Evolutionary conservation across 2,113 vertebrate genomes (phyloP).

Genomic region (Cryptotis parvus): DNA sequence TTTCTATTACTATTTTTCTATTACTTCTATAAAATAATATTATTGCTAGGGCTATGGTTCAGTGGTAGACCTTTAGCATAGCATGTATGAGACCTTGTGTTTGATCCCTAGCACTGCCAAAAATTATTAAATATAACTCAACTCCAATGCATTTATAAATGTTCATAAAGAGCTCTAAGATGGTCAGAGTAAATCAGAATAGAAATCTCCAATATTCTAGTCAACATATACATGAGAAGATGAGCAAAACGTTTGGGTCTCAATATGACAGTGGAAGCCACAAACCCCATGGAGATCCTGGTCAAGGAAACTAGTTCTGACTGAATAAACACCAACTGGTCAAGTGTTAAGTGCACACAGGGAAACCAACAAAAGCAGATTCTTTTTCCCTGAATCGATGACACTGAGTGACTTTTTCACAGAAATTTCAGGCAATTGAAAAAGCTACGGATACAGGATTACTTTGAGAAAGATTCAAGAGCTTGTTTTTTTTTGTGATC

Average conservation of each 20-base stretch:
- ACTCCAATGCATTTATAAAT: conserved; percentile 36
- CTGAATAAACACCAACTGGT: background rate
- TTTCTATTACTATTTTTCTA: background rate
- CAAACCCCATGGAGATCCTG: background rate
- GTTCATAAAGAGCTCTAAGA: conserved; percentile 60
- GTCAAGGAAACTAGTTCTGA: background rate
- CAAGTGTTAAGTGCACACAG: background rate
- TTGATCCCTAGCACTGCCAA: too few species aligned
- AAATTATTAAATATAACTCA: too few species aligned
- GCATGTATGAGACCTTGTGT: too few species aligned
- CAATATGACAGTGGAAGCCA: conserved; percentile 19
- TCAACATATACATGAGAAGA: too few species aligned
- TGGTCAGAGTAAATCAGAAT: conserved; percentile 6
- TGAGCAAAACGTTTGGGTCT: too few species aligned
- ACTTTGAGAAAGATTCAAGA: conserved; percentile 55
- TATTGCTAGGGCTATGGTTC: too few species aligned
- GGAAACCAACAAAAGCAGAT: background rate
- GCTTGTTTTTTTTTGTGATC: conserved; percentile 38
- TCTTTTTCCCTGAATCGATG: background rate
- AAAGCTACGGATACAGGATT: conserved; percentile 29
- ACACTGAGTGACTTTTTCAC: background rate
- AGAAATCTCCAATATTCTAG: conserved; percentile 60
- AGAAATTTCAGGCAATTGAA: conserved; percentile 22
- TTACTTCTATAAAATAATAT: too few species aligned
- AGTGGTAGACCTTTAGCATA: too few species aligned